phyloP scores from a whole-genome alignment of 2,888 invertebrate species.

The Melikaiella ostensackeni region DNA sequence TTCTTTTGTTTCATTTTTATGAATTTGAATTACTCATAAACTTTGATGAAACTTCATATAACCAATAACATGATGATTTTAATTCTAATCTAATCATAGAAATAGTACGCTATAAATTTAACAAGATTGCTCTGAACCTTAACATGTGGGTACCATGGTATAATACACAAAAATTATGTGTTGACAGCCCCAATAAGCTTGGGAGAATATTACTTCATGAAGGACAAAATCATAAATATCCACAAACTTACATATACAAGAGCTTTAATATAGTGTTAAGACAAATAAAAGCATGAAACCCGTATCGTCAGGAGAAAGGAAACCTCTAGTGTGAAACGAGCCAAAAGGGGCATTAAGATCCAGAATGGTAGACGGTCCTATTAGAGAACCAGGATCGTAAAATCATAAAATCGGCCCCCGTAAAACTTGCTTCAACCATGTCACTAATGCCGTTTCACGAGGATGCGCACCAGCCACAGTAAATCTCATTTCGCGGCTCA shows the following conservation, averaged over 20 bases:
- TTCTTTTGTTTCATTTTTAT: too few relatives aligned
- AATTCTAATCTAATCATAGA: too few relatives aligned
- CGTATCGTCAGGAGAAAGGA: too few relatives aligned
- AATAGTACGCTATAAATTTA: too few relatives aligned
- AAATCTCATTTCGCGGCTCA: conserved; percentile 73
- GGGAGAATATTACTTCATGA: neutral
- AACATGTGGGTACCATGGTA: neutral
- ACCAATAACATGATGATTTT: too few relatives aligned
- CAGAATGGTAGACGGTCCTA: conserved; percentile 20
- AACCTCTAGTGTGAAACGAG: too few relatives aligned
- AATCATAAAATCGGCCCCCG: conserved; percentile 55
- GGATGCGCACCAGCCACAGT: conserved; percentile 62
- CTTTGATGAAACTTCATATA: too few relatives aligned
- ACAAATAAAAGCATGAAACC: neutral
- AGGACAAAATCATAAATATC: neutral
- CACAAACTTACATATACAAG: neutral
- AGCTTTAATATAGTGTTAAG: neutral
- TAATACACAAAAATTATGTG: neutral
- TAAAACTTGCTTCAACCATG: conserved; percentile 51
- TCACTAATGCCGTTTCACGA: conserved; percentile 64
- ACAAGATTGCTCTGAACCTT: neutral
- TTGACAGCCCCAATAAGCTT: neutral
- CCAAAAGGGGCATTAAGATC: too few relatives aligned
- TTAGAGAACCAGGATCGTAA: conserved; percentile 45
- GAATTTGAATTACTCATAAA: too few relatives aligned